A percentile compares a stretch with the other conserved stretches of the same genome.
Conservation (phyloP, 2,888 invertebrate genomes). For the Cosmia pyralina region DNA sequence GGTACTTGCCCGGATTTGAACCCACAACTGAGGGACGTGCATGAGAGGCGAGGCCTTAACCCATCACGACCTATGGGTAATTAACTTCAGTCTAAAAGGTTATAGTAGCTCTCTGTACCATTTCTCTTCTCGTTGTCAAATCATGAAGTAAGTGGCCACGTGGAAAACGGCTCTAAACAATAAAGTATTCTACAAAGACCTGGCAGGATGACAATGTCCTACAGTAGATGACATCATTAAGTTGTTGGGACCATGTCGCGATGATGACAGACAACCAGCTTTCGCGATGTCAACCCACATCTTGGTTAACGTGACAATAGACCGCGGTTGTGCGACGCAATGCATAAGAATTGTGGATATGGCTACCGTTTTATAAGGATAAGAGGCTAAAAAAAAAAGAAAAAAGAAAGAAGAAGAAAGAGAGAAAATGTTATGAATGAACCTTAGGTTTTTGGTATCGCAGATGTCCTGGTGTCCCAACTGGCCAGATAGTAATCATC, state of each 20-base stretch:
- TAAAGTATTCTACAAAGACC: conserved; percentile 40
- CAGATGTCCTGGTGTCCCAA: no score
- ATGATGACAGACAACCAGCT: conserved; percentile 82
- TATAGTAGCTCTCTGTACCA: neutral
- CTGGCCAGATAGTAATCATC: no score
- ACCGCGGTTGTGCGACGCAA: conserved; percentile 54
- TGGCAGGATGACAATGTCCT: conserved; percentile 53
- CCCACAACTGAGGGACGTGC: no score
- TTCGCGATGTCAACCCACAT: conserved; percentile 84
- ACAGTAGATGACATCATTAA: conserved; percentile 69
- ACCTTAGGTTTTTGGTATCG: no score
- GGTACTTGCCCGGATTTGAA: no score
- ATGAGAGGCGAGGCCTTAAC: no score
- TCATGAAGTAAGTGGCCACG: neutral
- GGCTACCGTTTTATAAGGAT: neutral
- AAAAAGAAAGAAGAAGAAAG: no score
- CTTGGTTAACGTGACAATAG: conserved; percentile 74
- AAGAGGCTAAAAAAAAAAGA: no score
- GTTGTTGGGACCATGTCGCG: conserved; percentile 76
- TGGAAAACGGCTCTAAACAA: conserved; percentile 34
- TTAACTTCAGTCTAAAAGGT: no score
- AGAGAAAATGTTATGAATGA: no score
- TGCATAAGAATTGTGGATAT: conserved; percentile 39
- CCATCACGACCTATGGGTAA: no score
- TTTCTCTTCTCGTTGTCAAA: neutral